phyloP scores from a whole-genome alignment of 2,113 vertebrate genomes.

The Papio anubis region DNA sequence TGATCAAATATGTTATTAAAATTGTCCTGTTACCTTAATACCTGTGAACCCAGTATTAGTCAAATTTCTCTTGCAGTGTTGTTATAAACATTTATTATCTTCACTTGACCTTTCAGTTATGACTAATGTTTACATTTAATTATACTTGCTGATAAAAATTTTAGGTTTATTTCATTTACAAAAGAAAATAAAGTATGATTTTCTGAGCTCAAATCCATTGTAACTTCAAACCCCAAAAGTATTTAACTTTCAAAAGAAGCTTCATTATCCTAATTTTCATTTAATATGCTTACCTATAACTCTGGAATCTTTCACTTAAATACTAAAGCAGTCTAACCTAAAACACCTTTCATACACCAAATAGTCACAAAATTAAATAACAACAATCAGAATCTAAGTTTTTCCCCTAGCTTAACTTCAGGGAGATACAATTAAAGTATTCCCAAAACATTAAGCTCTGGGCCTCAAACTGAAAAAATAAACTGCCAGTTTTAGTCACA shows the following conservation, averaged over 20 bases:
- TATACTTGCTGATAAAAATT: slow-evolving; percentile 41
- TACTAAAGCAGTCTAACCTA: background rate
- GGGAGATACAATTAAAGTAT: slow-evolving; percentile 42
- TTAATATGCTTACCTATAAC: background rate
- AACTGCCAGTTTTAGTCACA: background rate
- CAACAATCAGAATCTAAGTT: slow-evolving; percentile 39
- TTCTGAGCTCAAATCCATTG: slow-evolving; percentile 15
- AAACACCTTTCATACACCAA: slow-evolving; percentile 10
- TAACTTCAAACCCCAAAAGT: slow-evolving; percentile 19
- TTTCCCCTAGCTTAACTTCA: slow-evolving; percentile 51
- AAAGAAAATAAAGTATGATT: slow-evolving; percentile 26
- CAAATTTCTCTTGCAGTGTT: background rate
- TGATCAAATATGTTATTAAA: slow-evolving; percentile 7
- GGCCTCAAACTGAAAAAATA: slow-evolving; percentile 48
- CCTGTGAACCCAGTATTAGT: slow-evolving; percentile 6
- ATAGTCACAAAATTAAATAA: slow-evolving; percentile 42
- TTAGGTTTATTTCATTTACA: background rate
- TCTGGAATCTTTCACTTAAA: slow-evolving; percentile 24
- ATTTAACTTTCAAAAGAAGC: slow-evolving; percentile 37
- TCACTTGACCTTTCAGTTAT: slow-evolving; percentile 1
- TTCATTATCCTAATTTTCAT: slow-evolving; percentile 37
- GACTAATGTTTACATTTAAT: slow-evolving; percentile 32
- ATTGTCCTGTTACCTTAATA: background rate
- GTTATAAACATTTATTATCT: slow-evolving; percentile 19
- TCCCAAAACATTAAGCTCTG: slow-evolving; percentile 23